Conservation (phyloP, 92 coral and sea anemone species). For the Diadumene lineata region DNA sequence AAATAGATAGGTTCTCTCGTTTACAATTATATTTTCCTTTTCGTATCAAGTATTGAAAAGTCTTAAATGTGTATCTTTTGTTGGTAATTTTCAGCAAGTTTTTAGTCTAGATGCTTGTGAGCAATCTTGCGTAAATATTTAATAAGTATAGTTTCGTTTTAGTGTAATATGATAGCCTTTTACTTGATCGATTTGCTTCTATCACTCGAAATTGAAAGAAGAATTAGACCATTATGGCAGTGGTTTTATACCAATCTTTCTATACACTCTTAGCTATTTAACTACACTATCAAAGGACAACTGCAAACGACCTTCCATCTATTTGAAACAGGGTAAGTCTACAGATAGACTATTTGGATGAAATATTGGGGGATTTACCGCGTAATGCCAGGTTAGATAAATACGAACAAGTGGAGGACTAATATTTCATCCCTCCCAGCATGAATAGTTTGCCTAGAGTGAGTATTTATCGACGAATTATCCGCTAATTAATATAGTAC, state of each 20-base stretch:
- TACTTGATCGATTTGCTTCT: background rate
- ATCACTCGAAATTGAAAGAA: conserved; percentile 6
- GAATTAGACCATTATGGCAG: background rate
- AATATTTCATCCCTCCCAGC: background rate
- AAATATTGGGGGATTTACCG: too few species aligned
- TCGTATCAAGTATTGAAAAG: background rate
- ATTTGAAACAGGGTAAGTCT: background rate
- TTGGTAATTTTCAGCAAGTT: background rate
- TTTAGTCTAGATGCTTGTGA: background rate
- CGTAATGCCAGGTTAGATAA: background rate
- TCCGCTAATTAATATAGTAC: background rate
- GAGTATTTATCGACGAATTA: background rate
- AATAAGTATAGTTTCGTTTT: conserved; percentile 13
- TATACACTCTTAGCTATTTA: conserved; percentile 5
- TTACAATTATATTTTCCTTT: background rate
- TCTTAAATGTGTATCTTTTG: background rate
- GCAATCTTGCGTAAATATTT: background rate
- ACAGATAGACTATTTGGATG: background rate
- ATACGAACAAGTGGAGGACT: background rate
- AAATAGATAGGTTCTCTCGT: too few species aligned
- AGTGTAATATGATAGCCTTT: conserved; percentile 16
- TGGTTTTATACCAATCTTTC: background rate
- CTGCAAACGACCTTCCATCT: background rate
- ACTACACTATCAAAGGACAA: background rate
- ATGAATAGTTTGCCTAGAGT: background rate